Evolutionary conservation across 2,797 vertebrate genomes (phyloP), one percentile per base, ranked within the genome.

Genomic region (Siniperca obscura): DNA sequence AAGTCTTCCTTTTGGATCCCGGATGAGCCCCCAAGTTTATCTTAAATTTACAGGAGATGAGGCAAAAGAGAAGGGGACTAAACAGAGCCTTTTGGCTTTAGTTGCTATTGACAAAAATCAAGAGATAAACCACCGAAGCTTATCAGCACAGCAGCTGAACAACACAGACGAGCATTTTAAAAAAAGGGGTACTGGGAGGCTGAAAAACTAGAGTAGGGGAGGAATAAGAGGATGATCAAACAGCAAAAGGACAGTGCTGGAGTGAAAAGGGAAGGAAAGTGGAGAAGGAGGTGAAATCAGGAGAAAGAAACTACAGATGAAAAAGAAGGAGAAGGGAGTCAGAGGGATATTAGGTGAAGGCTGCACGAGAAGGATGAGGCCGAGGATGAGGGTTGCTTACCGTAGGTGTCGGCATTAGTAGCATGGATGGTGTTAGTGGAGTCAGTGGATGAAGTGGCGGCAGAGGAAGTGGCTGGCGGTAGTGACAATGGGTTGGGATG

Each of bases 401-500:
- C 92, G 87, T 93, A 14, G 83, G 44, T 55, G 89, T 0, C 79
- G 89, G 82, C 82, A 71, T 92, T 94, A 94, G 90, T 92, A 91
- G 87, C 78, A 77, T 86, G 81, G 91, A 65, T 89, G 90, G 84
- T 85, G 93, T 94, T 94, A 94, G 92, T 91, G 91, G 90, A 90
- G 83, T 75, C 85, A 86, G 90, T 86, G 91, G 90, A 88, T 78
- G 87, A 77, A 82, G 77, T 55, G 81, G 77, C 19, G 48, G 82
- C 74, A 66, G 90, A 85, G 68, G 85, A 86, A 90, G 87, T 71
- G 22, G 88, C 91, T 92, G 91, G 85, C 42, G 70, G 83, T 21
- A 65, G 68, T 17, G 74, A 70, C 53, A 64, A 75, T 70, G 60
- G 70, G 82, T 60, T 21, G 70, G 66, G 78, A 81, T 34, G 73